Percentiles rank a stretch among this genome's conserved stretches.
Conservation (phyloP, 2,797 vertebrate genomes). For the Hylomyscus alleni region DNA sequence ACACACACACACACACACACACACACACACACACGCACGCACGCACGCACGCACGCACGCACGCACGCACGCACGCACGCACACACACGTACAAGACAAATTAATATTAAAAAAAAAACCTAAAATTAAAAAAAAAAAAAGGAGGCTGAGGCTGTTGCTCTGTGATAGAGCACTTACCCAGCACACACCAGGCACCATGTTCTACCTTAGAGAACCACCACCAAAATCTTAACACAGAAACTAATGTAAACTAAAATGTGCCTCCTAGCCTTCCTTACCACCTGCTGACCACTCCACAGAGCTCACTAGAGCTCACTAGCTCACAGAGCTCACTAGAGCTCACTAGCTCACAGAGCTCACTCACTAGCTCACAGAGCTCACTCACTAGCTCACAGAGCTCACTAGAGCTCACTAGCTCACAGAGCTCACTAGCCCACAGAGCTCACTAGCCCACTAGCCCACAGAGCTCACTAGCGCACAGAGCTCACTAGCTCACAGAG, state of each 20-base stretch:
- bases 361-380: too few species aligned
- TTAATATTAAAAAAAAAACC: background rate
- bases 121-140: background rate
- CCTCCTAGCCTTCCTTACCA: background rate
- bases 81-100: background rate
- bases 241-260: background rate
- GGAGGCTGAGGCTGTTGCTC: background rate
- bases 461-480: too few species aligned
- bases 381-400: too few species aligned
- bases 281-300: background rate
- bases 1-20: too few species aligned
- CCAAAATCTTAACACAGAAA: background rate
- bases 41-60: background rate
- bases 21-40: too few species aligned
- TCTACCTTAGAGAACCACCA: background rate
- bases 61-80: background rate
- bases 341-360: too few species aligned
- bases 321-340: too few species aligned
- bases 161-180: background rate
- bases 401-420: too few species aligned
- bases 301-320: too few species aligned
- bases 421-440: too few species aligned
- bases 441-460: too few species aligned
- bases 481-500: too few species aligned
- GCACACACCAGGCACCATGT: background rate